Evolutionary conservation across 2,113 vertebrate species (phyloP), one percentile per base, ranked within the genome.

Genomic region (Lipotes vexillifer): DNA sequence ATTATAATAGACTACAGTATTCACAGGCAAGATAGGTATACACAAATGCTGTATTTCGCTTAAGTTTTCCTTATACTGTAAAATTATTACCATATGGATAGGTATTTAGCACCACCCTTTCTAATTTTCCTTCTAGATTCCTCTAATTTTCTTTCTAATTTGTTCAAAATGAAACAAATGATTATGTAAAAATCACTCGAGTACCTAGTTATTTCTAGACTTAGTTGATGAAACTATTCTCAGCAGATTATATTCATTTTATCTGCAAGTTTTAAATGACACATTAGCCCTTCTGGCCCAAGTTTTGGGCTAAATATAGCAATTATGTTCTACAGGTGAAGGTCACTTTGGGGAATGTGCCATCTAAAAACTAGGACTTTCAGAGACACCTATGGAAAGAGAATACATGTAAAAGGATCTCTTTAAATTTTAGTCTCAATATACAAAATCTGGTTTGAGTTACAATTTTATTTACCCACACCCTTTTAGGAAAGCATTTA

Each of bases 201-300:
- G 57, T 84, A 55, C 65, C 81, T 88, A 44, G 46, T 93, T 97
- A 93, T 96, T 96, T 97, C 95, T 85, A 97, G 88, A 95, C 31
- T 86, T 88, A 84, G 68, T 81, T 92, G 80, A 92, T 86, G 55
- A 94, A 97, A 83, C 72, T 94, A 96, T 93, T 97, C 95, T 97
- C 89, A 89, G 49, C 49, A 94, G 74, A 97, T 84, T 92, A 88
- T 71, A 78, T 77, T 96, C 72, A 94, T 96, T 94, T 97, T 75
- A 78, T 94, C 86, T 85, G 57, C n/a, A 96, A 91, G 77, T 87
- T 88, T 94, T 94, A 96, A 98, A 96, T 93, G 80, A 78, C 63
- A 96, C 55, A 69, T 91, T 87, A 96, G 85, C 33, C 52, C 90
- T 96, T 97, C 92, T 86, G 83, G 38, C 46, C 78, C 33, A 93